Conservation (phyloP, 2,888 invertebrate genomes). For the Sarcophaga rosellei region DNA sequence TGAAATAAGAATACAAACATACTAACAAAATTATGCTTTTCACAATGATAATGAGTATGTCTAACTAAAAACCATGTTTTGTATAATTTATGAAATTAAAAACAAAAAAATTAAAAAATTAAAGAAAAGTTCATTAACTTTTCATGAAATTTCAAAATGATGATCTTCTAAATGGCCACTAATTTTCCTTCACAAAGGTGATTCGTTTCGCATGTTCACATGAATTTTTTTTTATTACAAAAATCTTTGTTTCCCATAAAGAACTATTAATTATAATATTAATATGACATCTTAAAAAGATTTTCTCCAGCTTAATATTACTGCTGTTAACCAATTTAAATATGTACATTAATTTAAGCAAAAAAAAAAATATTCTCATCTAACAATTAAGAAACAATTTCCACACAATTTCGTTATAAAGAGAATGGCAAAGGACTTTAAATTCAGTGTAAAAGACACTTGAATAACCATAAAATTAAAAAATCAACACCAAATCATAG, state of each 20-base stretch:
- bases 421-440: too few species aligned
- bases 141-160: not conserved
- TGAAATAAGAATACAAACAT: not conserved
- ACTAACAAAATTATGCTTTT: not conserved
- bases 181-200: constrained; percentile 2
- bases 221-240: not conserved
- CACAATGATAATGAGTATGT: not conserved
- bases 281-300: not conserved
- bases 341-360: too few species aligned
- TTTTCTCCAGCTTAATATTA: too few species aligned
- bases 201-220: not conserved
- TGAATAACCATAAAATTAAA: too few species aligned
- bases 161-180: constrained; percentile 9
- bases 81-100: constrained; percentile 25
- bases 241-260: not conserved
- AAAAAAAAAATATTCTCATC: too few species aligned
- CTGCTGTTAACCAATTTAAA: too few species aligned
- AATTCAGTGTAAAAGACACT: too few species aligned
- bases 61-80: not conserved
- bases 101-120: not conserved
- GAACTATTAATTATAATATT: not conserved
- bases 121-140: constrained; percentile 50
- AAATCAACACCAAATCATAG: too few species aligned
- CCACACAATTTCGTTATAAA: too few species aligned
- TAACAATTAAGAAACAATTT: too few species aligned